Conservation (phyloP, 2,113 vertebrate species). For the Tinamus guttatus region DNA sequence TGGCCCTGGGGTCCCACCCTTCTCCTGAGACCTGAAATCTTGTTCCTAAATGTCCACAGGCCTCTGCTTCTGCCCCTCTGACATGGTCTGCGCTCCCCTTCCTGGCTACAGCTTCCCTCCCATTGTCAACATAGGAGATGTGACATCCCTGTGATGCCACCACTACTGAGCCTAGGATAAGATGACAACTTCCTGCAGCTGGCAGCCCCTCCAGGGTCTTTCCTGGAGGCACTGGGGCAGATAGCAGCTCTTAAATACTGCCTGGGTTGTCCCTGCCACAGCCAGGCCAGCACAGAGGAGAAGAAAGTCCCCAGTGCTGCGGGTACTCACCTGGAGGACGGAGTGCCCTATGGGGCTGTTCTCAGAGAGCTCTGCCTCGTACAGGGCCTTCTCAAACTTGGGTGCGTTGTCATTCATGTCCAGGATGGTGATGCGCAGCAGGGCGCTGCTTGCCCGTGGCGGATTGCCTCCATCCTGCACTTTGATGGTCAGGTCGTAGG, state of each 20-base stretch:
- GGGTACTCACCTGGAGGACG: slow-evolving; percentile 89
- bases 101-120: rapidly evolving
- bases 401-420: slow-evolving; percentile 96
- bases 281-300: neutral
- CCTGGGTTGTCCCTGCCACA: neutral
- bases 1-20: neutral
- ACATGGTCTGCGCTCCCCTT: rapidly evolving
- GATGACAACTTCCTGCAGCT: neutral
- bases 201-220: neutral
- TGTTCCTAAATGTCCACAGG: rapidly evolving
- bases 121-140: neutral
- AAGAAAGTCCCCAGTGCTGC: rapidly evolving
- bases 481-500: slow-evolving; percentile 94
- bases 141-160: neutral
- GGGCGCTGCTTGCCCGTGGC: slow-evolving; percentile 88
- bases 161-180: rapidly evolving
- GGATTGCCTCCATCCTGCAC: slow-evolving; percentile 93
- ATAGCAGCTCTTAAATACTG: rapidly evolving
- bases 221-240: neutral
- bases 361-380: slow-evolving; percentile 91
- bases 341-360: slow-evolving; percentile 94
- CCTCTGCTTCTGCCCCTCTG: neutral
- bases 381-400: slow-evolving; percentile 90
- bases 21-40: neutral
- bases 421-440: slow-evolving; percentile 92